phyloP scores from a whole-genome alignment of 2,797 vertebrate genomes.

The Falco rusticolus region DNA sequence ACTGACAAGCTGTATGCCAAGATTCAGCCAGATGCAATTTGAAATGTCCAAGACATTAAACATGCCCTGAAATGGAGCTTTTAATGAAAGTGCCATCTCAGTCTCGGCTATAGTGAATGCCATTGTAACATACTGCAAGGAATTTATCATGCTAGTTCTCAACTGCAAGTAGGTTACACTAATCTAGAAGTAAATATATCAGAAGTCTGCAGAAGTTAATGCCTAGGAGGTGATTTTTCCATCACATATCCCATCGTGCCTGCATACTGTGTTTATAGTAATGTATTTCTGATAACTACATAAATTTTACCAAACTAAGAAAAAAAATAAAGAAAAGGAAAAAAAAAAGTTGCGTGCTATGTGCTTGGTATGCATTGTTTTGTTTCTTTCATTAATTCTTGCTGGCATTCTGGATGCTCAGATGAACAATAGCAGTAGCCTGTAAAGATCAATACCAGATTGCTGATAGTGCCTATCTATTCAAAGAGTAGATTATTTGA shows the following conservation, averaged over 20 bases:
- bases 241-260: neutral
- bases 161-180: neutral
- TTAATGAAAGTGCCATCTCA: slow-evolving; percentile 38
- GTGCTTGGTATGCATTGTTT: slow-evolving; percentile 95
- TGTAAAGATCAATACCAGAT: slow-evolving; percentile 96
- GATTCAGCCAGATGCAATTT: slow-evolving; percentile 72
- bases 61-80: neutral
- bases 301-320: slow-evolving; percentile 47
- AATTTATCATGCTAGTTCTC: neutral
- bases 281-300: slow-evolving; percentile 36
- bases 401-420: slow-evolving; percentile 88
- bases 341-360: slow-evolving; percentile 64
- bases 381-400: slow-evolving; percentile 96
- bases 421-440: slow-evolving; percentile 95
- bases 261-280: neutral
- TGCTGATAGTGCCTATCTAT: slow-evolving; percentile 98
- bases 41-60: slow-evolving; percentile 58
- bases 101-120: neutral
- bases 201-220: neutral
- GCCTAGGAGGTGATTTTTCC: neutral
- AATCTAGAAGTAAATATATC: neutral
- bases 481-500: slow-evolving; percentile 96
- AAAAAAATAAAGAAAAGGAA: neutral
- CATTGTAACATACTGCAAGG: neutral
- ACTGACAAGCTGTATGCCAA: slow-evolving; percentile 70